A percentile compares a stretch with the other conserved stretches of the same genome.
These are phyloP conservation scores for Chaetorhynchus papuensis DNA, from an alignment of 2,113 vertebrate genomes.

Conservation along the genomic window DNA sequence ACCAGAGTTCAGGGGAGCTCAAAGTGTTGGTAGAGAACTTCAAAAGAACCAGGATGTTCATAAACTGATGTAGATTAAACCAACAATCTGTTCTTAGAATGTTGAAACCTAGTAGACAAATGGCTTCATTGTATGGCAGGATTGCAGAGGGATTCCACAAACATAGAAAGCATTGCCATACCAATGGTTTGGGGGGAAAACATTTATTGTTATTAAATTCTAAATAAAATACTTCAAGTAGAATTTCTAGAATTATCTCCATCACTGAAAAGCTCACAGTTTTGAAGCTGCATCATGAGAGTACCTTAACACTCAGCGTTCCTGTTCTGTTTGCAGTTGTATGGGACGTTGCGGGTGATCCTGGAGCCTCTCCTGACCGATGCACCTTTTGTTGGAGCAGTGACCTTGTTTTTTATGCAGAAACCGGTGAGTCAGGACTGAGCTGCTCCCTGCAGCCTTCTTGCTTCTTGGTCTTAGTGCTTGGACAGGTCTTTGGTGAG, in stretches of 20 bases:
- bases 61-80: not conserved
- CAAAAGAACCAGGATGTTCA: not conserved
- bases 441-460: not conserved
- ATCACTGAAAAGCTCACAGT: not conserved
- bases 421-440: slow-evolving; percentile 82
- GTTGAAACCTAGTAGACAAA: not conserved
- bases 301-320: not conserved
- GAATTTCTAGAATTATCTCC: not conserved
- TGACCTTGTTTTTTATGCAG: slow-evolving; percentile 93
- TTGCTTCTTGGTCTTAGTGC: not conserved
- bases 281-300: not conserved
- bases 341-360: slow-evolving; percentile 86
- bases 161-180: not conserved
- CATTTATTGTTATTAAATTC: not conserved
- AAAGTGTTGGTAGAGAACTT: not conserved
- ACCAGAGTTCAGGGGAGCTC: not conserved
- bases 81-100: not conserved
- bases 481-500: not conserved
- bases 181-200: not conserved
- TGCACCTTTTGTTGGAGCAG: slow-evolving; percentile 87
- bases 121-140: not conserved
- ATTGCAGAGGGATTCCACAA: not conserved
- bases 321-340: slow-evolving; percentile 70
- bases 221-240: not conserved
- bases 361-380: slow-evolving; percentile 87